Evolutionary conservation across 2,888 invertebrate species (phyloP).

Genomic region (Microplitis deprimator): DNA sequence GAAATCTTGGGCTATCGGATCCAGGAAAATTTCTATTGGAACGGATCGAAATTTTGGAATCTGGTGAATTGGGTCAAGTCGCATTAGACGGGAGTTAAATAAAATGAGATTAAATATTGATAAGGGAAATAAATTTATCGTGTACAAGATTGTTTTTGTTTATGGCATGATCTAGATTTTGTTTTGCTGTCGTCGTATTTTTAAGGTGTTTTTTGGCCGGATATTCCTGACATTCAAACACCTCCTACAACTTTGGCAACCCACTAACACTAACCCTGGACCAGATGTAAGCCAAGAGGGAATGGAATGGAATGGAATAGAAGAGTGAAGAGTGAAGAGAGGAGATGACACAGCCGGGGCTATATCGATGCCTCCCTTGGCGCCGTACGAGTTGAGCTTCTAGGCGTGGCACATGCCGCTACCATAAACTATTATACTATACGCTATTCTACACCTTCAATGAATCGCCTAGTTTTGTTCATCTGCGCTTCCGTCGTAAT

Average conservation of each 20-base stretch:
- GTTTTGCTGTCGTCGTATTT: neutral
- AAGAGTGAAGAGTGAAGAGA: conserved; percentile 13
- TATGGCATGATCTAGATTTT: neutral
- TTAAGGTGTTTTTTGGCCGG: neutral
- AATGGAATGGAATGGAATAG: neutral
- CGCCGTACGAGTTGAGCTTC: conserved; percentile 20
- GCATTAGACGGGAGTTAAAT: no score
- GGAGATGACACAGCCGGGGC: conserved; percentile 28
- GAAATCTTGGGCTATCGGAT: no score
- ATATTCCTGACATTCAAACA: conserved; percentile 10
- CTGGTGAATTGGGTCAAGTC: no score
- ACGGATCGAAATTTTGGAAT: no score
- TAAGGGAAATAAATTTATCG: neutral
- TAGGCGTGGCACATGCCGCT: conserved; percentile 37
- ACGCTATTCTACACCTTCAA: conserved; percentile 24
- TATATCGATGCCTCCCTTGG: conserved; percentile 29
- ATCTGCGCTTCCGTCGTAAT: neutral
- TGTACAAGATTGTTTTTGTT: neutral
- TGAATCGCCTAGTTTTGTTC: conserved; percentile 7
- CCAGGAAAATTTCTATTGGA: no score
- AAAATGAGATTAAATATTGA: neutral
- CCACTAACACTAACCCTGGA: conserved; percentile 37
- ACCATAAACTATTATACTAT: conserved; percentile 19
- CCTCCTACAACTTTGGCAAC: neutral
- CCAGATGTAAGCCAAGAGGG: conserved; percentile 32